Percentiles rank a stretch among this genome's conserved stretches.
Conservation (phyloP, 2,797 vertebrate species). For the Mycteria americana region DNA sequence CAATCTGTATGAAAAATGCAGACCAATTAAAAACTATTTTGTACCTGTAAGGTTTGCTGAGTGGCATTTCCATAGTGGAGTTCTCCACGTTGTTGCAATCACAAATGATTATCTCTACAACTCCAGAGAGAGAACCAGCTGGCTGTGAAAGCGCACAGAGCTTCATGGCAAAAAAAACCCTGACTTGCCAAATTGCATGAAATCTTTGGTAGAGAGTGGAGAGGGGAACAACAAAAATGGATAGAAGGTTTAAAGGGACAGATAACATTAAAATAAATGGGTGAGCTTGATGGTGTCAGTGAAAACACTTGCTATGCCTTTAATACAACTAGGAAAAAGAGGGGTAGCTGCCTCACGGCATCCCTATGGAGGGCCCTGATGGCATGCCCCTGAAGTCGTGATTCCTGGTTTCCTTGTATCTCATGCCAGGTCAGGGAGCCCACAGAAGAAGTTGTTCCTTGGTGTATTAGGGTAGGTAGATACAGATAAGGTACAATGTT, state of each 20-base stretch:
- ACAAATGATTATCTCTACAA: neutral
- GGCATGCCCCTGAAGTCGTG: fast-evolving
- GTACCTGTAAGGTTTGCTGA: neutral
- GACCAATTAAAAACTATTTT: neutral
- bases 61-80: neutral
- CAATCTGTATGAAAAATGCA: neutral
- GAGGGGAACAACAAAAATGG: neutral
- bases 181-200: neutral
- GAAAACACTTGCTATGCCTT: neutral
- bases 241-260: neutral
- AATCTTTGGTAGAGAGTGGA: neutral
- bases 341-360: neutral
- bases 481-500: neutral
- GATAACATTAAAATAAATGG: neutral
- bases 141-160: neutral
- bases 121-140: neutral
- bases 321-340: neutral
- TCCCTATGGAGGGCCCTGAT: fast-evolving
- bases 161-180: neutral
- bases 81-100: neutral
- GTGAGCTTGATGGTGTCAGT: neutral
- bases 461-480: neutral
- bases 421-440: neutral
- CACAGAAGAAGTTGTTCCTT: neutral
- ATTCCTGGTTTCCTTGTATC: neutral